A percentile compares a stretch with the other conserved stretches of the same genome.
These are phyloP conservation scores for Siniperca chuatsi DNA, from an alignment of 2,113 vertebrate genomes.

Conservation along the genomic window DNA sequence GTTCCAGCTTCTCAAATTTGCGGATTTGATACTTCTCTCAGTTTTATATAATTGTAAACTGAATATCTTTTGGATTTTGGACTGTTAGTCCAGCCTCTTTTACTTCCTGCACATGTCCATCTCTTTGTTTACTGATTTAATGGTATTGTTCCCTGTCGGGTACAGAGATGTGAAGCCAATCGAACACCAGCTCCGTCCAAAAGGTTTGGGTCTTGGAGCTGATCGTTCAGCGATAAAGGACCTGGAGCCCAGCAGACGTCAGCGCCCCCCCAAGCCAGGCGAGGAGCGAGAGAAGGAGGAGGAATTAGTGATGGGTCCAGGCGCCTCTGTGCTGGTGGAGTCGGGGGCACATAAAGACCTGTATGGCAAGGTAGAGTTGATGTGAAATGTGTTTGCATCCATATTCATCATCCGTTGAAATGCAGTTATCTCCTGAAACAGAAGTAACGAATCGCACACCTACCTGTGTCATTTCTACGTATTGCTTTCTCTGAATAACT, in stretches of 20 bases:
- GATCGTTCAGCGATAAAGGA: slow-evolving; percentile 85
- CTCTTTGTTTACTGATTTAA: slow-evolving; percentile 14
- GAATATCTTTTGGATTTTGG: not conserved
- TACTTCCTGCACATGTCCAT: slow-evolving; percentile 4
- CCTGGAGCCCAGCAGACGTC: slow-evolving; percentile 76
- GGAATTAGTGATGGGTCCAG: slow-evolving; percentile 84
- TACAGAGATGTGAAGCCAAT: slow-evolving; percentile 88
- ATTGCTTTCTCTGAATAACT: not conserved
- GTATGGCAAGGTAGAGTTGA: slow-evolving; percentile 87
- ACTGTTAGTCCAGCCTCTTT: not conserved
- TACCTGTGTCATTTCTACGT: not conserved
- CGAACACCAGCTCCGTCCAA: slow-evolving; percentile 88
- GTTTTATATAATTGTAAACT: not conserved
- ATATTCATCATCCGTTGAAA: not conserved
- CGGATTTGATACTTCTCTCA: not conserved
- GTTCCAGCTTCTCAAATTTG: not conserved
- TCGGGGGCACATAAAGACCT: slow-evolving; percentile 89
- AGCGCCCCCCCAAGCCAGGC: slow-evolving; percentile 82
- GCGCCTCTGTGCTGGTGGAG: slow-evolving; percentile 85
- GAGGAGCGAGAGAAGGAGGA: slow-evolving; percentile 84
- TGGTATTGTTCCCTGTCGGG: slow-evolving; percentile 4
- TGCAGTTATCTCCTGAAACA: not conserved
- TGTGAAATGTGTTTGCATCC: not conserved
- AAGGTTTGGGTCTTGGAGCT: slow-evolving; percentile 91
- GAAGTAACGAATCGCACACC: not conserved